Base-by-base conservation (phyloP, 2,888 invertebrate genomes). In the Ophion slaviceki region DNA sequence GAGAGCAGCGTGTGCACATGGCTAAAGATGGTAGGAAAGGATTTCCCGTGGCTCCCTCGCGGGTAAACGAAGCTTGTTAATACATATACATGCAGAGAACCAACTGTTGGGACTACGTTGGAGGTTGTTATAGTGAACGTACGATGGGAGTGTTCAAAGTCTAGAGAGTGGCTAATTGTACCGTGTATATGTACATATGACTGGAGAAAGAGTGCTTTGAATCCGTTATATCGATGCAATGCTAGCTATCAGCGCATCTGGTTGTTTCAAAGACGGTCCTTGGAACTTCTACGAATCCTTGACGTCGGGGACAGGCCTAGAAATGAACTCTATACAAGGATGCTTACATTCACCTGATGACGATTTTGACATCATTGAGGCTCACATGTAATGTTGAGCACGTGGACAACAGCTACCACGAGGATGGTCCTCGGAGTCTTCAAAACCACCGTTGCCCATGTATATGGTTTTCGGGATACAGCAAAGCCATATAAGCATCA, bases 91-190 rank as follows among this genome's bases (percentile, higher is more conserved):
- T 47, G 61, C 20, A 28, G 5, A 45, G 24, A 24, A 24, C 71
- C 66, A 76, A 70, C 76, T 80, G 80, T 76, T 81, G 81, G 62
- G 77, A 81, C 72, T 74, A 53, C 77, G 77, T 78, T 77, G 81
- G 81, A 81, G 74, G 57, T 74, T 62, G 67, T 68, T 81, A 68
- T 17, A 53, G 59, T 47, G 59, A 71, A 67, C 28, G 78, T 32
- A 59, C 32, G 17, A 67, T 67, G 71, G 71, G 59, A 20, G 70
- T 66, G 40, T 61, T 72, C 61, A 61, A 66, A 66, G 53, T 59
- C 14, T 45, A 66, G 66, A 36, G 61, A 74, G 61, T 40, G 67
- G 67, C 71, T 72, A 28, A 36, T 47, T 36, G 32, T 45, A 67
- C 47, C 66, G 45, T 62, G n/a, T 62, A n/a, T 47, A 32, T 53